phyloP scores from a whole-genome alignment of 1,140 invertebrate genomes.

The Rhizoglyphus robini region DNA sequence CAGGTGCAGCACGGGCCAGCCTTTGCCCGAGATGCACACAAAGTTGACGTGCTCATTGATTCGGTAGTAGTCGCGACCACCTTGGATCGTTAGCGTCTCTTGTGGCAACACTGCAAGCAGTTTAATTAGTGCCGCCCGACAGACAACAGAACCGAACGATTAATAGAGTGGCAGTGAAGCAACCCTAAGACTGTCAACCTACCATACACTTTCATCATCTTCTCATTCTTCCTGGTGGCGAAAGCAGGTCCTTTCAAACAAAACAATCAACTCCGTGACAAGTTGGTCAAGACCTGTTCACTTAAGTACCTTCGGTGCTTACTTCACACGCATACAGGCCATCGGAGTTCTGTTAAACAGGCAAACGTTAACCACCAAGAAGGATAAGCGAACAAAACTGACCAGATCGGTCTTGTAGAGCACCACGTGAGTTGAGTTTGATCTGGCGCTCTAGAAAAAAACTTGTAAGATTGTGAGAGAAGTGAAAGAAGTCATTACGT shows the following conservation, averaged over 20 bases:
- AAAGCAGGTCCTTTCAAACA: conserved; percentile 22
- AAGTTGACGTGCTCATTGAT: conserved; percentile 26
- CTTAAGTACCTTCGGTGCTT: conserved; percentile 21
- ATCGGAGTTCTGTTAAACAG: conserved; percentile 8
- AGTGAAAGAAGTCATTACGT: conserved; percentile 30
- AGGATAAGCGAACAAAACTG: neutral
- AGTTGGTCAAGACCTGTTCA: neutral
- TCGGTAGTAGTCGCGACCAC: conserved; percentile 22
- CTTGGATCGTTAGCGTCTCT: conserved; percentile 24
- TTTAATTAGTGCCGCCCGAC: too few species aligned
- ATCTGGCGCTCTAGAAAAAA: conserved; percentile 19
- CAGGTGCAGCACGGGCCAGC: conserved; percentile 24
- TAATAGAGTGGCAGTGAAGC: too few species aligned
- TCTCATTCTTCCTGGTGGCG: conserved; percentile 27
- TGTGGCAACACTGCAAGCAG: conserved; percentile 25
- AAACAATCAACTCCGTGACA: too few species aligned
- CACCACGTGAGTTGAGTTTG: conserved; percentile 27
- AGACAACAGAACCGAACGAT: too few species aligned
- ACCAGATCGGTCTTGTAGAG: conserved; percentile 23
- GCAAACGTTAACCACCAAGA: neutral
- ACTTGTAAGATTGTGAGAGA: neutral
- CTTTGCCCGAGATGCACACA: conserved; percentile 25
- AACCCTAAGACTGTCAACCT: neutral
- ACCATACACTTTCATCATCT: conserved; percentile 30
- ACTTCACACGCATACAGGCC: conserved; percentile 11